Evolutionary conservation across 1,140 invertebrate species (phyloP), one percentile per base, ranked within the genome.

Genomic region (Temnothorax curvispinosus): DNA sequence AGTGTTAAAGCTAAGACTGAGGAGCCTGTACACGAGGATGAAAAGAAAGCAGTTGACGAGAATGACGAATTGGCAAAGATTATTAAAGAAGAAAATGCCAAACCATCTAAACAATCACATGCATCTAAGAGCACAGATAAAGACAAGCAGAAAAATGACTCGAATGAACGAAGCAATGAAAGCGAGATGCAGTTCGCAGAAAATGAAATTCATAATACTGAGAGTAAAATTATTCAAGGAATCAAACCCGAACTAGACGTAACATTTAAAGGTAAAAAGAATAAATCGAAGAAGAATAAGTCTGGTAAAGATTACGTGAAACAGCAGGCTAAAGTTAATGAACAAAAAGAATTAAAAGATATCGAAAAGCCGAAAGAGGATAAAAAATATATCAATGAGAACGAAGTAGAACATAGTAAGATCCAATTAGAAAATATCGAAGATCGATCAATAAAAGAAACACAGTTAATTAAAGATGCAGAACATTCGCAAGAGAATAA

Each of bases 231-330:
- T 56, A 8, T 21, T 2, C 62, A 75, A 71, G 9, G n/a, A n/a
- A 18, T n/a, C 5, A 89, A 91, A 56, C 8, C 35, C 2, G 72
- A 62, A 27, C 11, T 15, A 4, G 74, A 81, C 2, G 32, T 86
- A 13, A 38, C 62, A 47, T 0, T 60, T 64, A 32, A 54, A 44
- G 41, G 21, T 7, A 86, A 50, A 27, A 90, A 60, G 13, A 75
- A 18, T 52, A 90, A 85, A 2, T 81, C 69, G 0, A 90, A 88
- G n/a, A 89, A 62, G 38, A 84, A 72, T 11, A 87, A 84, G 18
- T 9, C 74, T 15, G 27, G 50, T 11, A 90, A 90, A 38, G 64
- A 75, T 0, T 32, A 58, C 13, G 9, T 6, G 0, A 81, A 58
- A 35, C 56, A 81, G 15, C 52, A 65, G 13, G 1, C 2, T 18